A percentile compares a stretch with the other conserved stretches of the same genome.
Evolutionary conservation across 2,113 vertebrate genomes (phyloP).

Genomic region (Cyanoramphus novaezelandiae): DNA sequence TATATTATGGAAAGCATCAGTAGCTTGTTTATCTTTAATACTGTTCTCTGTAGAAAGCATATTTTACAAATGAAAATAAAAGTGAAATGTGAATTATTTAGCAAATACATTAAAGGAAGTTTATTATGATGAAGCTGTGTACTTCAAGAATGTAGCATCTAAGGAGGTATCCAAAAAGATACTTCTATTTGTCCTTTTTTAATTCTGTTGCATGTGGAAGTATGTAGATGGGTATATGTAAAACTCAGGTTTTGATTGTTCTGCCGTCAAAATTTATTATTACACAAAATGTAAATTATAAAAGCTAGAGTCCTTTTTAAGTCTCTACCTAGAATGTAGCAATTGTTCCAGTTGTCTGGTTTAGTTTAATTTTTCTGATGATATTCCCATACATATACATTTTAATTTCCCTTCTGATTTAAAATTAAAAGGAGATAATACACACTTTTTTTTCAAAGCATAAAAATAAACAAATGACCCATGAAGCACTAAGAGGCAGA

Average conservation of each 20-base stretch:
- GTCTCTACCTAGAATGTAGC: background rate
- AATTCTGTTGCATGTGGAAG: background rate
- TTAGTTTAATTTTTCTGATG: constrained; percentile 1
- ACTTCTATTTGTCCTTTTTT: background rate
- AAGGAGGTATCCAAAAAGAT: background rate
- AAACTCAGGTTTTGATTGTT: background rate
- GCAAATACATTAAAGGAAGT: background rate
- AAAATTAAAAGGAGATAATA: constrained; percentile 68
- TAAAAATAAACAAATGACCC: constrained; percentile 81
- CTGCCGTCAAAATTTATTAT: background rate
- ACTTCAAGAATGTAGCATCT: background rate
- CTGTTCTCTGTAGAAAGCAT: background rate
- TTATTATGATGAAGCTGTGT: background rate
- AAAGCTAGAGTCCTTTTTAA: background rate
- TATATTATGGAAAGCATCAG: background rate
- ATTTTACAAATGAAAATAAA: background rate
- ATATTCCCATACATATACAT: constrained; percentile 3
- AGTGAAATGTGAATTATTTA: background rate
- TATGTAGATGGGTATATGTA: background rate
- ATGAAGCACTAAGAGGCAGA: constrained; percentile 86
- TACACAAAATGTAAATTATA: background rate
- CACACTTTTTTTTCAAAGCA: constrained; percentile 68
- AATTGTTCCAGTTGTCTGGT: background rate
- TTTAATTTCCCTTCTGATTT: constrained; percentile 39
- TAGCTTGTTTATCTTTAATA: background rate